Evolutionary conservation across 2,888 invertebrate species (phyloP), one percentile per base, ranked within the genome.

Genomic region (Tachystola acroxantha): DNA sequence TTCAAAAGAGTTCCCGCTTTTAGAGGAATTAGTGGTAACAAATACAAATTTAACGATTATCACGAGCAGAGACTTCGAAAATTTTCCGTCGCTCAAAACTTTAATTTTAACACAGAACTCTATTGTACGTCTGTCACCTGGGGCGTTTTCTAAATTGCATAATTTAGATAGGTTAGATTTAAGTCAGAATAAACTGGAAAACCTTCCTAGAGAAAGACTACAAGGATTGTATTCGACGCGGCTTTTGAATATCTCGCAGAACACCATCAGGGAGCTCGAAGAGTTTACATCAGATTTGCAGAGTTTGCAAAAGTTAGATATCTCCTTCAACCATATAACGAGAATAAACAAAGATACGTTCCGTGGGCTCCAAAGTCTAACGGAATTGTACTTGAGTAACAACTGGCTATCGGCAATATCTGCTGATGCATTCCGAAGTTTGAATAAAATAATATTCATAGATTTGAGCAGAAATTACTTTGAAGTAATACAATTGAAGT

Each of bases 401-500:
- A 96, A 96, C 76, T 93, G 94, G 89, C 91, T 96, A 68, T 92
- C 94, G 1, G 88, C 90, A 1, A 89, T 95, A 48, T 93, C 94
- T 2, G 88, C 91, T 10, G 95, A 95, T 48, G 91, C 93, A 25
- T 96, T 96, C 64, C 90, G 90, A 48, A 91, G 91, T 14, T 76
- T 96, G 46, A 91, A 93, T 56, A 94, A 94, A 66, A 82, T 96
- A 30, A 87, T 91, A 34, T 84, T 91, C 24, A 88, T 96, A 35
- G 95, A 96, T 72, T 81, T 97, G 43, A 94, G 94, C 49, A 89
- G 91, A 56, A 97, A 97, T 75, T 93, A 93, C 70, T 90, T 96
- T 51, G 94, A 94, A 75, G 90, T 91, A 53, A 89, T 96, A 53
- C 94, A 94, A 12, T 81, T 94, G 50, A 94, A 92, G 57, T 92